Evolutionary conservation across 2,888 invertebrate genomes (phyloP), one percentile per base, ranked within the genome.

Genomic region (Isoperla grammatica): DNA sequence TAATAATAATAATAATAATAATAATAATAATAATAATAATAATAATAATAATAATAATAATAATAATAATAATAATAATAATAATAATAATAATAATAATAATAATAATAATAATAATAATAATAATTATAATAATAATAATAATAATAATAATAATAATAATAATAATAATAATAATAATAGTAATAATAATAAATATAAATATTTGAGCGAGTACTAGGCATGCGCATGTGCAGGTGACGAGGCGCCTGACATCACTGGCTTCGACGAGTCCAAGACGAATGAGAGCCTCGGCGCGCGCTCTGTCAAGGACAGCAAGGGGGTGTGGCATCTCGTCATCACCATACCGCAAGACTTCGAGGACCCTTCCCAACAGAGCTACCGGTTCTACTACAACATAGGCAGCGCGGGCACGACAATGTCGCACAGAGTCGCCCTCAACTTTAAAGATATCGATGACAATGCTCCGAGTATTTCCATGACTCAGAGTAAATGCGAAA

Each of bases 271-370:
- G 15, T 57, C 50, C 3, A 67, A 66, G 46, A 63, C 56, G 42
- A 65, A 65, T 57, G 48, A 43, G 12, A 57, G 64, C 8, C 66
- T 69, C 3, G 69, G 68, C 22, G 67, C 65, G 3, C 53, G 42
- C 17, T 37, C 67, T 9, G 29, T 22, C n/a, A 55, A 56, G 45
- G 2, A 35, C 13, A 13, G 37, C 2, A 53, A 39, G 1, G 45
- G 46, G n/a, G 15, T 42, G 2, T 72, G 71, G 71, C 60, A 63
- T 42, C 65, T 73, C 37, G 62, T 61, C 22, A 67, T 74, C 19
- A 69, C 69, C 37, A 68, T 61, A 66, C 78, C 78, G 59, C 82
- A 81, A 68, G 81, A 83, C 69, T 82, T 71, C 68, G 82, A 82
- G 67, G 75, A 74, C 1, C 72, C 74, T 0, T 69, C 67, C 2